A percentile compares a stretch with the other conserved stretches of the same genome.
Evolutionary conservation across 2,113 vertebrate species (phyloP).

Genomic region (Paradoxurus hermaphroditus): DNA sequence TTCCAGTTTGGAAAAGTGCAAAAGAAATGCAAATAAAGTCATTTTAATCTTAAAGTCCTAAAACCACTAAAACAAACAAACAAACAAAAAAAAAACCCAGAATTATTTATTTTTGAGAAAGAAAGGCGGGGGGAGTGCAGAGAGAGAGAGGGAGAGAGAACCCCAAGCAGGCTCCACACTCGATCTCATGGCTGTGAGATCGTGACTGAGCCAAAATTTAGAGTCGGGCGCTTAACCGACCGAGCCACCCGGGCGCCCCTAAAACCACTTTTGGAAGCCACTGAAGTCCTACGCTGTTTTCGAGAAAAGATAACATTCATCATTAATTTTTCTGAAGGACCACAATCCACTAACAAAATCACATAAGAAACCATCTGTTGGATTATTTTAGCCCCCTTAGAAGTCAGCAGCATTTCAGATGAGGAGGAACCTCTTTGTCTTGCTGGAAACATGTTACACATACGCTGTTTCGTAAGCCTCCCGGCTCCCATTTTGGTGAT

Average conservation of each 20-base stretch:
- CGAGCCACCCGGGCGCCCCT: too few relatives aligned
- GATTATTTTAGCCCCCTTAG: not conserved
- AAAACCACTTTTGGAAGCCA: not conserved
- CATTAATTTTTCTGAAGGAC: not conserved
- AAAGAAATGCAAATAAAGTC: not conserved
- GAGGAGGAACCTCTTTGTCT: not conserved
- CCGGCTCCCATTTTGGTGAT: not conserved
- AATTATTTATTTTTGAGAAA: too few relatives aligned
- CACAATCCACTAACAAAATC: not conserved
- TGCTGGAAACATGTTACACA: not conserved
- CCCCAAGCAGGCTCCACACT: too few relatives aligned
- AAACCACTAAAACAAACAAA: too few relatives aligned
- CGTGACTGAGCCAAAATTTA: too few relatives aligned
- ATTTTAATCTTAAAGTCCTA: not conserved
- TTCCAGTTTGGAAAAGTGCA: not conserved
- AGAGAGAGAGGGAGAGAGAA: too few relatives aligned
- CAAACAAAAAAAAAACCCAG: too few relatives aligned
- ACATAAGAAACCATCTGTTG: not conserved
- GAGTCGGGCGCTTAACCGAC: too few relatives aligned
- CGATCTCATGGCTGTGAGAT: too few relatives aligned
- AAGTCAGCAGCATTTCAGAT: not conserved
- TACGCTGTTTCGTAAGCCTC: not conserved
- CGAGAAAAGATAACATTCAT: not conserved
- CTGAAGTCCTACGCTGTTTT: not conserved
- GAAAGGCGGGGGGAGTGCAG: too few relatives aligned